phyloP scores from a whole-genome alignment of 2,888 invertebrate genomes.

The Pherbina coryleti region DNA sequence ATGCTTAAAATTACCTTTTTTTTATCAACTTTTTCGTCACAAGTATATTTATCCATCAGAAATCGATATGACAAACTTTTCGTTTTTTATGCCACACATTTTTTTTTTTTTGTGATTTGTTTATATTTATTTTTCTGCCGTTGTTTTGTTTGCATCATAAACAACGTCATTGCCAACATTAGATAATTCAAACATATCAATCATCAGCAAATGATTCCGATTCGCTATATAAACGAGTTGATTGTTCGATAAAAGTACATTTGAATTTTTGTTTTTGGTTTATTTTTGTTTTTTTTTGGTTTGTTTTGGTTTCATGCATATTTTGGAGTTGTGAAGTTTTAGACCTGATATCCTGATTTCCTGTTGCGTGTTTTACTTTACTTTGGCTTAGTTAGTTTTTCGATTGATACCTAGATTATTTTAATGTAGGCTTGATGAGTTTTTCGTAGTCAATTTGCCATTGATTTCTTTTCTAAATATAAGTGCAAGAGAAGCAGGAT shows the following conservation, averaged over 20 bases:
- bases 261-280: neutral
- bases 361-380: neutral
- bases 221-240: constrained; percentile 7
- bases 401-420: too few relatives aligned
- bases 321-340: neutral
- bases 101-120: neutral
- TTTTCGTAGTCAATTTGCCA: too few relatives aligned
- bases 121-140: neutral
- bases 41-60: neutral
- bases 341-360: constrained; percentile 1
- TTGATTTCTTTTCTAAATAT: too few relatives aligned
- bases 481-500: too few relatives aligned
- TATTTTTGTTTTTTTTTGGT: neutral
- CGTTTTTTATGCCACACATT: neutral
- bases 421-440: too few relatives aligned
- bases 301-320: too few relatives aligned
- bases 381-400: too few relatives aligned
- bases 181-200: neutral
- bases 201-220: neutral
- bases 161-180: neutral
- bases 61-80: constrained; percentile 6
- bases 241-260: constrained; percentile 4
- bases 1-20: neutral
- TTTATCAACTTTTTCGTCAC: neutral
- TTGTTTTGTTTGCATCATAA: neutral